Evolutionary conservation across 2,797 vertebrate genomes (phyloP).

Genomic region (Acanthis flammea): DNA sequence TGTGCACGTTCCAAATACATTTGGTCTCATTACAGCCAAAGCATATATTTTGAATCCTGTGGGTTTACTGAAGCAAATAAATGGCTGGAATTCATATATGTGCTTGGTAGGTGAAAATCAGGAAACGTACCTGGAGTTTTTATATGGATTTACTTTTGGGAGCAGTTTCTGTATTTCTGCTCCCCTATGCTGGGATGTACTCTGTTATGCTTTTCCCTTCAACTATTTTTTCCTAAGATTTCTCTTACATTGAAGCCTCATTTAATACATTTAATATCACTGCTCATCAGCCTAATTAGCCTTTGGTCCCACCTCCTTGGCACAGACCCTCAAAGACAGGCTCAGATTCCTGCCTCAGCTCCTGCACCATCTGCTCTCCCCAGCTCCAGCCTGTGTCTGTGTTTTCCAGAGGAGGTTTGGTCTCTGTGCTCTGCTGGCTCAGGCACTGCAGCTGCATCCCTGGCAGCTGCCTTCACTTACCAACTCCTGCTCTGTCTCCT

Average conservation of each 20-base stretch:
- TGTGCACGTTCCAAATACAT: background rate
- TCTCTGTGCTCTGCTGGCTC: background rate
- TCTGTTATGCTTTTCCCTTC: background rate
- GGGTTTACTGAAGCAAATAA: background rate
- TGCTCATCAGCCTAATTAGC: constrained; percentile 6
- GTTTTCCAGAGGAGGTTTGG: background rate
- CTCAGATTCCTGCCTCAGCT: background rate
- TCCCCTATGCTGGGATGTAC: background rate
- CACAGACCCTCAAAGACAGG: background rate
- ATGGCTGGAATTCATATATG: background rate
- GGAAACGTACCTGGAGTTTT: background rate
- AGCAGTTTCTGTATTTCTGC: background rate
- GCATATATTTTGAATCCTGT: background rate
- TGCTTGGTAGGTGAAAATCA: background rate
- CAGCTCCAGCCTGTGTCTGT: rapidly evolving
- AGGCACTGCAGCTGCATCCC: background rate
- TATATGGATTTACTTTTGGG: background rate
- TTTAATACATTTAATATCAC: background rate
- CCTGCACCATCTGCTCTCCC: constrained; percentile 5
- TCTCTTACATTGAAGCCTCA: background rate
- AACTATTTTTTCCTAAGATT: background rate
- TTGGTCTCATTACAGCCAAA: background rate
- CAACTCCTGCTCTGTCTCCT: background rate
- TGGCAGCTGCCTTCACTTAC: background rate
- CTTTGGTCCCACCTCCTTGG: background rate